Conservation (phyloP, 2,888 invertebrate species). For the Cosmia pyralina region DNA sequence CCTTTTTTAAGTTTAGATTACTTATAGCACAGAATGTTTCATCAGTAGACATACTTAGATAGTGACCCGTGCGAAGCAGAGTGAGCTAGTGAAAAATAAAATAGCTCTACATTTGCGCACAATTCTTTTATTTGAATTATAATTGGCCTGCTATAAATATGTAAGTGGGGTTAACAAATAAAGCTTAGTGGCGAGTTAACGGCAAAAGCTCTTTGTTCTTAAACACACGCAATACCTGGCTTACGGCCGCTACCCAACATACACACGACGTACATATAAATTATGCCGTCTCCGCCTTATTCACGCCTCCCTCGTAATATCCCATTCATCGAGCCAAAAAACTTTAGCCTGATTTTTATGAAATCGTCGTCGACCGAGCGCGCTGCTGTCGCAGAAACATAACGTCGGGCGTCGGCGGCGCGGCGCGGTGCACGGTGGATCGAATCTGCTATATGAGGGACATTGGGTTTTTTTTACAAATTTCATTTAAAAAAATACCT, state of each 20-base stretch:
- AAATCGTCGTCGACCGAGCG: not conserved
- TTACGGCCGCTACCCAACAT: constrained; percentile 60
- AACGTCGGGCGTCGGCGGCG: no score
- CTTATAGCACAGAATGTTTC: not conserved
- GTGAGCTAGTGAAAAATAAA: constrained; percentile 6
- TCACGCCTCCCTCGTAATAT: constrained; percentile 43
- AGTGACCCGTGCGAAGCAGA: no score
- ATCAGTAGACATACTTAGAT: no score
- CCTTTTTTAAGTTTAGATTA: no score
- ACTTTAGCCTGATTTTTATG: not conserved
- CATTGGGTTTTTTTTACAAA: no score
- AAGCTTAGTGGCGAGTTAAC: constrained; percentile 59
- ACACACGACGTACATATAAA: constrained; percentile 68
- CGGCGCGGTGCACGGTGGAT: no score
- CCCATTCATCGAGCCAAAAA: constrained; percentile 44
- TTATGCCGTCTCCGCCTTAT: constrained; percentile 72
- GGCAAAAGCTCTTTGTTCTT: constrained; percentile 75
- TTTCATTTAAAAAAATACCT: no score
- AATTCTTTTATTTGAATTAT: constrained; percentile 47
- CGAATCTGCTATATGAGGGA: no score
- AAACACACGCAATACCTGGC: constrained; percentile 77
- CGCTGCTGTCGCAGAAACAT: not conserved
- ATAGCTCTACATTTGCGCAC: constrained; percentile 17
- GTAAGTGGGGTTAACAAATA: constrained; percentile 60
- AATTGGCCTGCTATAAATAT: constrained; percentile 61